phyloP scores from a whole-genome alignment of 1,140 invertebrate species.

The Colletes latitarsis region DNA sequence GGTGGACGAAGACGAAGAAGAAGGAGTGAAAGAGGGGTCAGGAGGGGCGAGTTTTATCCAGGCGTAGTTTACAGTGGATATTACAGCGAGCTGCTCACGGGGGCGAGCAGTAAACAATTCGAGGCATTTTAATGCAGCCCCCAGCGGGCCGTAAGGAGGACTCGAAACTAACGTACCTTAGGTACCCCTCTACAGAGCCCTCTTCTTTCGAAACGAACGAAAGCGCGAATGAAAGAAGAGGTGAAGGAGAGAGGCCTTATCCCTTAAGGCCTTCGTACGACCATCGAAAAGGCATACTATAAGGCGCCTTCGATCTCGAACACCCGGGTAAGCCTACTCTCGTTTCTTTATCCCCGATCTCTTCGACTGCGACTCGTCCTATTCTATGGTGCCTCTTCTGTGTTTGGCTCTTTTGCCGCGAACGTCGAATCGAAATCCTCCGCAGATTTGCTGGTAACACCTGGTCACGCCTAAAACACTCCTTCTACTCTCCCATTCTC shows the following conservation, averaged over 20 bases:
- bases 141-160: conserved; percentile 64
- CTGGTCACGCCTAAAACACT: conserved; percentile 10
- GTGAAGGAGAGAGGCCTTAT: conserved; percentile 50
- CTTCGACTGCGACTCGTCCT: conserved; percentile 36
- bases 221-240: conserved; percentile 47
- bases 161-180: conserved; percentile 58
- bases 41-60: conserved; percentile 52
- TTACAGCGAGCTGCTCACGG: conserved; percentile 47
- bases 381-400: conserved; percentile 44
- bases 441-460: conserved; percentile 32
- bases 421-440: conserved; percentile 33
- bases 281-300: conserved; percentile 57
- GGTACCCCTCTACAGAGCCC: conserved; percentile 7
- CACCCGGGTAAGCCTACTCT: conserved; percentile 55
- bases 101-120: conserved; percentile 66
- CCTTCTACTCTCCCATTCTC: background rate
- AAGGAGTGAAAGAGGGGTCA: background rate
- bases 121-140: conserved; percentile 70
- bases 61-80: conserved; percentile 65
- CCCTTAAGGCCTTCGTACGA: conserved; percentile 65
- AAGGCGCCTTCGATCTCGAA: conserved; percentile 62
- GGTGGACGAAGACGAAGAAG: background rate
- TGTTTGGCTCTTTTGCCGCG: conserved; percentile 10
- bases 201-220: conserved; percentile 52
- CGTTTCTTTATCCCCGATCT: conserved; percentile 46